A percentile compares a stretch with the other conserved stretches of the same genome.
These are phyloP conservation scores for Ameiurus melas DNA, from an alignment of 2,113 vertebrate genomes.

Conservation along the genomic window DNA sequence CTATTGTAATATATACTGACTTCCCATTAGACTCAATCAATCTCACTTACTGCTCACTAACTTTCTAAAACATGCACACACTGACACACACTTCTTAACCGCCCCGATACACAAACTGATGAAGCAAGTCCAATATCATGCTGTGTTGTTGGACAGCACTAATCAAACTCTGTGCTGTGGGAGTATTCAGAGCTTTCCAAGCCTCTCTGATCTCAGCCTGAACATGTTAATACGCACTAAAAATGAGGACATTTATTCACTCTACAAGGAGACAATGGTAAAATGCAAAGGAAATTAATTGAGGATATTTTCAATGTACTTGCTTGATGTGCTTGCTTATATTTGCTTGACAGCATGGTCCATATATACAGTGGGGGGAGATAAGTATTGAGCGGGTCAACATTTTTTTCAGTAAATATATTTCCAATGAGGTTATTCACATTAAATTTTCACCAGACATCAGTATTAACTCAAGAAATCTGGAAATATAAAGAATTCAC, in stretches of 20 bases:
- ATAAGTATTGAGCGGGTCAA: too few relatives aligned
- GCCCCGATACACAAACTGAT: not conserved
- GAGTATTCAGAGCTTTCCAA: not conserved
- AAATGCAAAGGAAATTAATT: not conserved
- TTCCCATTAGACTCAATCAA: constrained; percentile 3
- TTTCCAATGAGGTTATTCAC: too few relatives aligned
- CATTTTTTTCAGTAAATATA: too few relatives aligned
- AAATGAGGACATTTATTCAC: not conserved
- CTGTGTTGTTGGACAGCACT: not conserved
- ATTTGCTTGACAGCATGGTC: not conserved
- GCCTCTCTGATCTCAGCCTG: not conserved
- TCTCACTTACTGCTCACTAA: not conserved
- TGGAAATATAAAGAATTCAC: too few relatives aligned
- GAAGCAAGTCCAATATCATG: not conserved
- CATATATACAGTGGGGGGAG: too few relatives aligned
- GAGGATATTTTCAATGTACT: not conserved
- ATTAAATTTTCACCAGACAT: too few relatives aligned
- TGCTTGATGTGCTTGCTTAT: not conserved
- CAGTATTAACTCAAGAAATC: too few relatives aligned
- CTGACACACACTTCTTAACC: not conserved
- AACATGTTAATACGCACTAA: not conserved
- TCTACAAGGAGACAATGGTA: not conserved
- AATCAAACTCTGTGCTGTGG: not conserved
- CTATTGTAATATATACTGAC: not conserved
- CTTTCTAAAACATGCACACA: constrained; percentile 8